Percentiles rank a stretch among this genome's conserved stretches.
Evolutionary conservation across 2,797 vertebrate species (phyloP).

Genomic region (Cossypha niveicapilla): DNA sequence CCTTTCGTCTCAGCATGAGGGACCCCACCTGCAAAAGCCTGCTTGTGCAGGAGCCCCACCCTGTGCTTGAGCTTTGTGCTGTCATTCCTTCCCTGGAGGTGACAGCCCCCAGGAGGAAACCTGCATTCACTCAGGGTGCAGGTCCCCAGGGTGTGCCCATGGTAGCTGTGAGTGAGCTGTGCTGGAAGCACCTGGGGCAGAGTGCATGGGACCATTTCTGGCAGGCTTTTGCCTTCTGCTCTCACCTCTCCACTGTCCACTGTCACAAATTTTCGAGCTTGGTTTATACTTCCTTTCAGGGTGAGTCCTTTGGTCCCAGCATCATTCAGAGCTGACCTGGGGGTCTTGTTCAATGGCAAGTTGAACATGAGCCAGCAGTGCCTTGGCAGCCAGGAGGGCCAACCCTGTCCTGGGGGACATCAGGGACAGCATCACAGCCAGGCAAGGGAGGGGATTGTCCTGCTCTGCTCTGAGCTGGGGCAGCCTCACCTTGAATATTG

Average conservation of each 20-base stretch:
- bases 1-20: not conserved
- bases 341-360: not conserved
- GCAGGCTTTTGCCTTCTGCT: not conserved
- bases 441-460: not conserved
- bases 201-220: not conserved
- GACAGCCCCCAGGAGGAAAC: not conserved
- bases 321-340: not conserved
- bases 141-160: accelerated
- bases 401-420: accelerated
- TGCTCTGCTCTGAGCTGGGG: accelerated
- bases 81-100: not conserved
- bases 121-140: accelerated
- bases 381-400: not conserved
- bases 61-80: not conserved
- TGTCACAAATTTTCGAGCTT: not conserved
- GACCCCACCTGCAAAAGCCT: not conserved
- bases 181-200: accelerated
- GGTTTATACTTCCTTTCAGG: not conserved
- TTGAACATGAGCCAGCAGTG: accelerated
- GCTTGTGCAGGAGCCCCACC: not conserved
- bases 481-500: accelerated
- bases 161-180: not conserved
- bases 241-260: not conserved
- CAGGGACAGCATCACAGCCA: accelerated
- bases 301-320: not conserved